Evolutionary conservation across 2,113 vertebrate genomes (phyloP).

Genomic region (Baryphthengus martii): DNA sequence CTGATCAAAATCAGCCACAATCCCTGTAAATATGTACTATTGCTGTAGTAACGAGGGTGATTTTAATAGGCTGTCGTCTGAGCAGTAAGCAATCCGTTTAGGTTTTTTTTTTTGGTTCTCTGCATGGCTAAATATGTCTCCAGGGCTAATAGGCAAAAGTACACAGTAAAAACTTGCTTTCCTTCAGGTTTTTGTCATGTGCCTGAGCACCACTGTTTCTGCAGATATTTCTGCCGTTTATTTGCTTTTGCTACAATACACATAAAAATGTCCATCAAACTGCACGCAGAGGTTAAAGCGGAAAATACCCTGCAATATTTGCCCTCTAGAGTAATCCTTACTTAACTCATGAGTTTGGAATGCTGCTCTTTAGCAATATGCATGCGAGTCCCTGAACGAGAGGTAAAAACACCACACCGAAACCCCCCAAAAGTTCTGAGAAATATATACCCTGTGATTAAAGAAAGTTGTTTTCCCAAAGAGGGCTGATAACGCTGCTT

Average conservation of each 20-base stretch:
- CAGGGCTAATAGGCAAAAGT: not conserved
- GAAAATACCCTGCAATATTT: not conserved
- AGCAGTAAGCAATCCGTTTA: conserved; percentile 31
- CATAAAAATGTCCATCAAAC: not conserved
- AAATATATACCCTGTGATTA: not conserved
- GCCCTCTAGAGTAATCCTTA: not conserved
- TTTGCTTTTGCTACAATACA: not conserved
- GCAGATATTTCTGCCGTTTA: not conserved
- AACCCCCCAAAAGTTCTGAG: too few species aligned
- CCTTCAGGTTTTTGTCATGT: not conserved
- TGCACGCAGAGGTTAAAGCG: not conserved
- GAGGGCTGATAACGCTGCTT: not conserved
- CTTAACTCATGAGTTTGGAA: not conserved
- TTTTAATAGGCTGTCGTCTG: conserved; percentile 29
- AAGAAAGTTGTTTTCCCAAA: not conserved
- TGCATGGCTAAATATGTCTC: conserved; percentile 1
- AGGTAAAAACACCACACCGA: not conserved
- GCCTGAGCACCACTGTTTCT: not conserved
- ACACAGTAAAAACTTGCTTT: not conserved
- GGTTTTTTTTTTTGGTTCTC: not conserved
- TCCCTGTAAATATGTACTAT: conserved; percentile 31
- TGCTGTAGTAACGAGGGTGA: not conserved
- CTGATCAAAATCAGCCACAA: conserved; percentile 27
- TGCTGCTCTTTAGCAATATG: not conserved
- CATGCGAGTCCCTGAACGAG: not conserved